These are phyloP conservation scores for Ciconia nigra DNA, from an alignment of 2,797 vertebrate species.

Conservation along the genomic window DNA sequence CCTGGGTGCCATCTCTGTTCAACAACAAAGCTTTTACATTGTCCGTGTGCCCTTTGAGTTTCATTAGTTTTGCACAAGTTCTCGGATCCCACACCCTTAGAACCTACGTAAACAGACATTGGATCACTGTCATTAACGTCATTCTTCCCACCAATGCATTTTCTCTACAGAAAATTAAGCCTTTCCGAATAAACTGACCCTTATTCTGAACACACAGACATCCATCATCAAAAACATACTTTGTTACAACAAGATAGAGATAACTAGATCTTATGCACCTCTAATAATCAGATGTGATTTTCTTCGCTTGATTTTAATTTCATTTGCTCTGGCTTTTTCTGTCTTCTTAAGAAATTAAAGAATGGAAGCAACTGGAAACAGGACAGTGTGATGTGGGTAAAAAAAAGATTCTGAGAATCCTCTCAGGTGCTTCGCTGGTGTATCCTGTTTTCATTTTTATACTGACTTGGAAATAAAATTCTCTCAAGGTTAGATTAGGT, in stretches of 20 bases:
- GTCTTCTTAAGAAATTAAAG: not conserved
- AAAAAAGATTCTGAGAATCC: not conserved
- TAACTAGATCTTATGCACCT: not conserved
- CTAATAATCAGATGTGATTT: not conserved
- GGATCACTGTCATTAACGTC: not conserved
- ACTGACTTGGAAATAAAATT: not conserved
- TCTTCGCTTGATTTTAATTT: not conserved
- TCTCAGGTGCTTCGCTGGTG: not conserved
- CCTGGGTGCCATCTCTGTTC: conserved; percentile 97
- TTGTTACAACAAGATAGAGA: not conserved
- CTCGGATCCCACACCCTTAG: conserved; percentile 97
- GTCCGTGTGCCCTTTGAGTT: conserved; percentile 97
- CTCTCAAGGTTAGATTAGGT: not conserved
- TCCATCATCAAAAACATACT: not conserved
- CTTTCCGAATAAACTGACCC: not conserved
- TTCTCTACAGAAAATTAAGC: not conserved
- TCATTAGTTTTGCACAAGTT: conserved; percentile 98
- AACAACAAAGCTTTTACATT: conserved; percentile 95
- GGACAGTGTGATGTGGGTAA: not conserved
- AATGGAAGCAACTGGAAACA: not conserved
- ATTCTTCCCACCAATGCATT: not conserved
- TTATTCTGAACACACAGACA: not conserved
- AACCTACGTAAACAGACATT: conserved; percentile 75
- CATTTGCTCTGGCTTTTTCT: not conserved
- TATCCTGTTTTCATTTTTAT: not conserved